A percentile compares a stretch with the other conserved stretches of the same genome.
These are phyloP conservation scores for Ctenosaura bakeri DNA, from an alignment of 2,797 vertebrate species.

Conservation along the genomic window DNA sequence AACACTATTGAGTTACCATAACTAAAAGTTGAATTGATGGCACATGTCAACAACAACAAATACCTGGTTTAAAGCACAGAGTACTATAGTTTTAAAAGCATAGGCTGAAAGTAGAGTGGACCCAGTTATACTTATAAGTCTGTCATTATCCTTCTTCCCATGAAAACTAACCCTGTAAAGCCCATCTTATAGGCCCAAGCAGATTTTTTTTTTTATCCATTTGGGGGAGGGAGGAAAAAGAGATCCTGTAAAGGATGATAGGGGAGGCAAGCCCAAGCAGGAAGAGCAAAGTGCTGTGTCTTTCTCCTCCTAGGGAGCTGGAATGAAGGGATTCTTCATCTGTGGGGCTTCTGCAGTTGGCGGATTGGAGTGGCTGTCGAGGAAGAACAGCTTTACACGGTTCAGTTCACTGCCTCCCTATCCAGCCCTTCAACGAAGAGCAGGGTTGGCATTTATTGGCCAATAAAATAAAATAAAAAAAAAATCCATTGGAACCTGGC, in stretches of 20 bases:
- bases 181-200: not conserved
- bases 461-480: slow-evolving; percentile 27
- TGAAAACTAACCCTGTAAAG: not conserved
- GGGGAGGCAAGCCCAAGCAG: not conserved
- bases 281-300: not conserved
- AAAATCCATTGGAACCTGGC: slow-evolving; percentile 28
- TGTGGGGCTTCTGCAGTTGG: not conserved
- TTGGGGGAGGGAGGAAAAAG: not conserved
- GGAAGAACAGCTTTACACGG: not conserved
- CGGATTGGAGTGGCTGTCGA: not conserved
- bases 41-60: not conserved
- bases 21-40: not conserved
- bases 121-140: not conserved
- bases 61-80: not conserved
- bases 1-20: not conserved
- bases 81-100: not conserved
- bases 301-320: not conserved
- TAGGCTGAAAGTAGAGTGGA: not conserved
- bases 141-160: not conserved
- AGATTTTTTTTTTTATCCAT: not conserved
- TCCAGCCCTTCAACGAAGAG: slow-evolving; percentile 29
- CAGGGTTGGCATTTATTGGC: slow-evolving; percentile 44
- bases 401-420: slow-evolving; percentile 31
- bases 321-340: not conserved
- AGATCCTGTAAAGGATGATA: not conserved